Conservation (phyloP, 2,113 vertebrate species). For the Cettia cetti region DNA sequence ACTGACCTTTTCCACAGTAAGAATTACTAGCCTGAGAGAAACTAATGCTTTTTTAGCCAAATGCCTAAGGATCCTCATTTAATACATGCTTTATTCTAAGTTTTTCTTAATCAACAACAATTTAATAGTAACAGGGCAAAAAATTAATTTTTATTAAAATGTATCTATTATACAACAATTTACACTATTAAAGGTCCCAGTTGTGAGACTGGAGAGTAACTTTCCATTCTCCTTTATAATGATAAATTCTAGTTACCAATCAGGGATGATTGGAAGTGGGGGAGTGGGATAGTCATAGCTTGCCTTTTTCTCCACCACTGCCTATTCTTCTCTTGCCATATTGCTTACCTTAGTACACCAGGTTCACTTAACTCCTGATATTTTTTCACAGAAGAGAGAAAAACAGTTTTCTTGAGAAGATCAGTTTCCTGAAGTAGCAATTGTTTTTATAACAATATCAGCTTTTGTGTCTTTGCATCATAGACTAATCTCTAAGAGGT, state of each 20-base stretch:
- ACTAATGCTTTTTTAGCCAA: not conserved
- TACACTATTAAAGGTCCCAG: not conserved
- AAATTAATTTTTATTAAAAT: not conserved
- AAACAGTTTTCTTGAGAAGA: not conserved
- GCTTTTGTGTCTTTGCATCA: not conserved
- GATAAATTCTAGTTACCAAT: not conserved
- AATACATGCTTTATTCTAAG: not conserved
- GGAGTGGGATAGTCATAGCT: not conserved
- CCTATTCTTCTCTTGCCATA: not conserved
- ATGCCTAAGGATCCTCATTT: not conserved
- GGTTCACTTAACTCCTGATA: not conserved
- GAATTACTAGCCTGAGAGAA: not conserved
- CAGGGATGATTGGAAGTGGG: not conserved
- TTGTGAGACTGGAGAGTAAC: not conserved
- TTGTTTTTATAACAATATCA: not conserved
- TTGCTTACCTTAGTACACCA: not conserved
- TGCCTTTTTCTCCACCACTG: not conserved
- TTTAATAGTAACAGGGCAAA: not conserved
- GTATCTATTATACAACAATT: not conserved
- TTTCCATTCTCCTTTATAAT: not conserved
- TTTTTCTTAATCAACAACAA: not conserved
- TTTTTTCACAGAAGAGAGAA: not conserved
- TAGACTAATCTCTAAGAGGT: not conserved
- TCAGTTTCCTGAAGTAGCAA: not conserved
- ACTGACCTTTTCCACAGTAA: not conserved